These are phyloP conservation scores for Ivindomyrus marchei DNA, from an alignment of 2,113 vertebrate genomes.

Conservation along the genomic window DNA sequence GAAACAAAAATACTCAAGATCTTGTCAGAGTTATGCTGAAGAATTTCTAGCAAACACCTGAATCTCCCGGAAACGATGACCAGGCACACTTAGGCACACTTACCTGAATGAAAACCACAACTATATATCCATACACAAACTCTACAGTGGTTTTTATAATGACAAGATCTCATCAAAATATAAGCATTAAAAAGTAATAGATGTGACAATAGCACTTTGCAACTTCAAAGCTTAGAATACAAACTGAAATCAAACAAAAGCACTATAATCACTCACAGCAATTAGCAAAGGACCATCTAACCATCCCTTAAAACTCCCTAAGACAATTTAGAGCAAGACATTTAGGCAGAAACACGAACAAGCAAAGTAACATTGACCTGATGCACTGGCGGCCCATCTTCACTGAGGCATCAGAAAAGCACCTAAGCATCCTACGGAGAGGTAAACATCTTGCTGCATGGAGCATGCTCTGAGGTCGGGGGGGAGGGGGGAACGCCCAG, in stretches of 20 bases:
- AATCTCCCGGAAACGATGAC: neutral
- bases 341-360: neutral
- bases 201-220: neutral
- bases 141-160: neutral
- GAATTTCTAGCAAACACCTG: neutral
- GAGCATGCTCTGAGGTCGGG: neutral
- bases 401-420: neutral
- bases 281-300: neutral
- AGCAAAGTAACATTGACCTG: neutral
- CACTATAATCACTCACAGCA: neutral
- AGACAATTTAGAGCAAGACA: neutral
- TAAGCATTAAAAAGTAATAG: neutral
- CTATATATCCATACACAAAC: neutral
- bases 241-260: neutral
- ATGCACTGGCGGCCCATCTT: neutral
- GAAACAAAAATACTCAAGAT: neutral
- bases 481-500: conserved; percentile 11
- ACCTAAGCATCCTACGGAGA: neutral
- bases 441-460: neutral
- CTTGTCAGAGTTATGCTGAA: neutral
- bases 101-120: neutral
- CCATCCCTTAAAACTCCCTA: neutral
- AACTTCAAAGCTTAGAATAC: neutral
- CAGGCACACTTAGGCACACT: neutral
- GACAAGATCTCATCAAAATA: neutral